Evolutionary conservation across 2,113 vertebrate genomes (phyloP), one percentile per base, ranked within the genome.

Genomic region (Corythornis vintsioides): DNA sequence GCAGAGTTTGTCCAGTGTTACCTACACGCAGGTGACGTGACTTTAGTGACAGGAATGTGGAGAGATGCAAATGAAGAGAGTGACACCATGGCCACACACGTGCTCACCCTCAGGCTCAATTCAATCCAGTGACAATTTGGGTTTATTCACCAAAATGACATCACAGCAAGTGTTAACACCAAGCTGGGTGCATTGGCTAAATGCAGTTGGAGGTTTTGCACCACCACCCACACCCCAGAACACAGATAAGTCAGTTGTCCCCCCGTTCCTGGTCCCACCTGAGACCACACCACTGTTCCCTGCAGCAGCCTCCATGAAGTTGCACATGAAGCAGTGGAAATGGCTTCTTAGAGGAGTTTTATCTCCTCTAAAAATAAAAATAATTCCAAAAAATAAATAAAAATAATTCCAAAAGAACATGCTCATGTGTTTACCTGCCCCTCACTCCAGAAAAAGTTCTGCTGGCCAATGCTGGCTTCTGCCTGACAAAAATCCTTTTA

Each of bases 391-490:
- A 19, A n/a, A n/a, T n/a, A n/a, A n/a, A n/a, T 13, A 66, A 78
- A 81, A n/a, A 25, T 5, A 55, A 40, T n/a, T 20, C 74, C 20
- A 6, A 40, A 40, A 19, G 16, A 52, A 20, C 11, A 11, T 0
- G 11, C 78, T 78, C 28, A 0, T 3, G 29, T 6, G 50, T 29
- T 71, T 13, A 14, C n/a, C 83, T 45, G 71, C 42, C 59, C 7
- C 60, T 66, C 24, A 21, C 47, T 40, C 69, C 69, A 60, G 45
- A 50, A 20, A 8, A 18, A 8, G 12, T n/a, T 31, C 69, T 60
- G 26, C 33, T 17, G 45, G 50, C 47, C 2, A 2, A 17, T 2
- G 0, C 40, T 59, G 2, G 5, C 47, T 63, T 17, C 8, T 1
- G 5, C 57, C n/a, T 50, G 4, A 69, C 55, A 86, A 43, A 59